A percentile compares a stretch with the other conserved stretches of the same genome.
Evolutionary conservation across 1,140 invertebrate genomes (phyloP).

Genomic region (Eurosta solidaginis): DNA sequence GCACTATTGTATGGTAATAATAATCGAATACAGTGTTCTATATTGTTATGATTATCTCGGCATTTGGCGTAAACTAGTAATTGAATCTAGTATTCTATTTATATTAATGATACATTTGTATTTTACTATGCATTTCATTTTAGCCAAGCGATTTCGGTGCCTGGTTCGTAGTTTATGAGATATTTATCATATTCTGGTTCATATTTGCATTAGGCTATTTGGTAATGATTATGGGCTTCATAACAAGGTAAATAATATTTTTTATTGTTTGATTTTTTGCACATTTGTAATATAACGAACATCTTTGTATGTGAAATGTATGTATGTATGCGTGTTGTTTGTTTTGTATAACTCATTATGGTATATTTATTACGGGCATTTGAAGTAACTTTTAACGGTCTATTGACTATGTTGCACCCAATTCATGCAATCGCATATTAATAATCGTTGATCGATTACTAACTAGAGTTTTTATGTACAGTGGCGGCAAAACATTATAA

Average conservation of each 20-base stretch:
- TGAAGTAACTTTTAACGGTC: no score
- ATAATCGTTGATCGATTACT: no score
- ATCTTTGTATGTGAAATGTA: neutral
- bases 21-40: no score
- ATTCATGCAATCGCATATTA: no score
- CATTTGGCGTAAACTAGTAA: no score
- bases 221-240: slow-evolving; percentile 88
- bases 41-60: no score
- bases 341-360: neutral
- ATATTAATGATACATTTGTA: neutral
- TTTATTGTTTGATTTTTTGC: neutral
- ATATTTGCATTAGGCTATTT: slow-evolving; percentile 89
- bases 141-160: slow-evolving; percentile 54
- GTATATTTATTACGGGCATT: no score
- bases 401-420: no score
- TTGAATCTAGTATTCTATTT: no score
- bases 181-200: slow-evolving; percentile 73
- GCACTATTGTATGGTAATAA: no score
- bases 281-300: neutral
- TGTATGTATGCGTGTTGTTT: neutral
- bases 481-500: no score
- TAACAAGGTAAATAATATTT: slow-evolving; percentile 63
- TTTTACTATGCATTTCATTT: neutral
- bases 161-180: slow-evolving; percentile 57
- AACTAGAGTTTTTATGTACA: no score